A percentile compares a stretch with the other conserved stretches of the same genome.
phyloP scores from a whole-genome alignment of 2,113 vertebrate genomes.

The Sander vitreus region DNA sequence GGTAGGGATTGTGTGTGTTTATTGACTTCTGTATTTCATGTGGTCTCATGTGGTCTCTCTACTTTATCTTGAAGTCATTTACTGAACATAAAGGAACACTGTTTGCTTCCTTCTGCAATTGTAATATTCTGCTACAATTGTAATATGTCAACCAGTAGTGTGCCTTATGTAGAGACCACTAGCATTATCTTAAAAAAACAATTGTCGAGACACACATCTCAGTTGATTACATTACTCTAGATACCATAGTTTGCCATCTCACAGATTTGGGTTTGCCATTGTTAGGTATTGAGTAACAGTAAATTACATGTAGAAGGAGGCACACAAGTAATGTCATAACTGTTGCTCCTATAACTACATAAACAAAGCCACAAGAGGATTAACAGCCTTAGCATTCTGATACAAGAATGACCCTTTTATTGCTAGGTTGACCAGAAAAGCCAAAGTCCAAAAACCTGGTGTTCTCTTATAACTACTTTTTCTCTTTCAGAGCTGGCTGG shows the following conservation, averaged over 20 bases:
- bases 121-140: conserved; percentile 1
- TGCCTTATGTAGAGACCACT: neutral
- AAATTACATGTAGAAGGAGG: neutral
- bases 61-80: conserved; percentile 21
- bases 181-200: neutral
- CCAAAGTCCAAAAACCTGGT: neutral
- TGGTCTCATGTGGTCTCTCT: neutral
- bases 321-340: neutral
- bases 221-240: neutral
- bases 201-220: neutral
- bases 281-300: neutral
- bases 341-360: neutral
- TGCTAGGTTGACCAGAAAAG: neutral
- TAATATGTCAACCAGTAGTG: neutral
- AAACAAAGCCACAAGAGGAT: neutral
- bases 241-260: neutral
- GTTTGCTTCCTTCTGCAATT: neutral
- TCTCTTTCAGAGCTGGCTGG: conserved; percentile 87
- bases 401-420: neutral
- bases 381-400: neutral
- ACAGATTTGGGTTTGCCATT: neutral
- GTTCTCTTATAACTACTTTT: neutral
- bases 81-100: neutral
- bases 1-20: conserved; percentile 80
- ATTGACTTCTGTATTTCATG: neutral